Percentiles rank a stretch among this genome's conserved stretches.
Conservation (phyloP, 2,888 invertebrate genomes). For the Sycophila texana region DNA sequence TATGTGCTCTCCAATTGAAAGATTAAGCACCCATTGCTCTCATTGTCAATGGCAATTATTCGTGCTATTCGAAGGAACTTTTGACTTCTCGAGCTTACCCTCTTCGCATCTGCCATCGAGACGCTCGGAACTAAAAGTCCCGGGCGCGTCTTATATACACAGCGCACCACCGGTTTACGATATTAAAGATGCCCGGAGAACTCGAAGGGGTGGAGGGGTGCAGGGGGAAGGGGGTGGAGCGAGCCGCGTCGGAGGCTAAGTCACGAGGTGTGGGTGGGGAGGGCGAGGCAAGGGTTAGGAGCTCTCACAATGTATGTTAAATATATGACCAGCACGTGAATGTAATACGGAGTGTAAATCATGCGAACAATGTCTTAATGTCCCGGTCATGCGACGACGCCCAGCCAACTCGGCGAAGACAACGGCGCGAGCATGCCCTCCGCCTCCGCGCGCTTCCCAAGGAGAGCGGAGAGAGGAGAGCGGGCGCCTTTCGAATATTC, state of each 20-base stretch:
- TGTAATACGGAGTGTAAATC: constrained; percentile 75
- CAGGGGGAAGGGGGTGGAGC: constrained; percentile 30
- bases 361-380: constrained; percentile 76
- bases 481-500: constrained; percentile 67
- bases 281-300: constrained; percentile 64
- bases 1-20: constrained; percentile 21
- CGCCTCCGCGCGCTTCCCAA: background rate
- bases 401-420: constrained; percentile 72
- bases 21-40: constrained; percentile 10
- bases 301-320: constrained; percentile 72
- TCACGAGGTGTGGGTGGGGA: constrained; percentile 4
- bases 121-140: constrained; percentile 8
- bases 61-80: constrained; percentile 50
- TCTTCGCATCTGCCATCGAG: background rate
- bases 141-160: constrained; percentile 27
- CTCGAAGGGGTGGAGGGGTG: constrained; percentile 15
- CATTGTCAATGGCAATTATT: constrained; percentile 46
- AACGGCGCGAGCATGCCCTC: constrained; percentile 60
- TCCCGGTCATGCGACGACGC: constrained; percentile 74
- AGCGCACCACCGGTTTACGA: constrained; percentile 36
- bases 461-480: background rate
- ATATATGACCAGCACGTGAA: constrained; percentile 75
- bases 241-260: constrained; percentile 27
- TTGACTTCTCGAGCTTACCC: constrained; percentile 1
- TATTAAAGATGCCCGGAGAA: constrained; percentile 51